Evolutionary conservation across 2,888 invertebrate species (phyloP).

Genomic region (Caenorhabditis drosophilae): DNA sequence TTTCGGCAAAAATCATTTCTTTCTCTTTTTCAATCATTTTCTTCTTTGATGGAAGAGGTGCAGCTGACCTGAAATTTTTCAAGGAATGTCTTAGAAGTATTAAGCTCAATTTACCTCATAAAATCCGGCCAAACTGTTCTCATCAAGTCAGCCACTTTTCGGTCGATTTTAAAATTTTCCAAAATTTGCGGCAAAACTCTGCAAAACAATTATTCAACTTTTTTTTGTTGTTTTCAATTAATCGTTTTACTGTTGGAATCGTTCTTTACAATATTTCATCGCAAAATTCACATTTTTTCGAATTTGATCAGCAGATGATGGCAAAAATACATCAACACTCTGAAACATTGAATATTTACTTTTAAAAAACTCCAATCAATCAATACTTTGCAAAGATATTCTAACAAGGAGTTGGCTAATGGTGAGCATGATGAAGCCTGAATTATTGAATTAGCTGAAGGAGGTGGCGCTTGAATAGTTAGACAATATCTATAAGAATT

Average conservation of each 20-base stretch:
- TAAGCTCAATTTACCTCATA: conserved; percentile 13
- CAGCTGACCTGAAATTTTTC: too few relatives aligned
- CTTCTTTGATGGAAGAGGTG: too few relatives aligned
- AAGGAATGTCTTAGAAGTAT: too few relatives aligned
- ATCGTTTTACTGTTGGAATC: conserved; percentile 9
- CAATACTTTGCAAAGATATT: conserved; percentile 33
- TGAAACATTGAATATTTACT: too few relatives aligned
- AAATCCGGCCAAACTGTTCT: conserved; percentile 44
- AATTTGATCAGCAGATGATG: conserved; percentile 4
- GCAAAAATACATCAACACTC: conserved; percentile 15
- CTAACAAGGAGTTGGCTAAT: conserved; percentile 38
- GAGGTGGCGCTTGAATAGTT: conserved; percentile 15
- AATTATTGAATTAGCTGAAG: conserved; percentile 11
- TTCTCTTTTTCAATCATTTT: too few relatives aligned
- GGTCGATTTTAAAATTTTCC: conserved; percentile 47
- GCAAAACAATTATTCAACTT: conserved; percentile 9
- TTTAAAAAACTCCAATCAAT: too few relatives aligned
- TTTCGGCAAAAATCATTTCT: too few relatives aligned
- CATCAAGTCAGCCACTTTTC: conserved; percentile 36
- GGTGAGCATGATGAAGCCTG: conserved; percentile 20
- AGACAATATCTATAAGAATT: conserved; percentile 19
- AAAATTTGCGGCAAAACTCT: conserved; percentile 31
- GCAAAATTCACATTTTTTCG: conserved; percentile 26
- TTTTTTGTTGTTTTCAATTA: conserved; percentile 1
- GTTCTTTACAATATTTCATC: conserved; percentile 16